Conservation (phyloP, 2,113 vertebrate species). For the Zapus hudsonius region DNA sequence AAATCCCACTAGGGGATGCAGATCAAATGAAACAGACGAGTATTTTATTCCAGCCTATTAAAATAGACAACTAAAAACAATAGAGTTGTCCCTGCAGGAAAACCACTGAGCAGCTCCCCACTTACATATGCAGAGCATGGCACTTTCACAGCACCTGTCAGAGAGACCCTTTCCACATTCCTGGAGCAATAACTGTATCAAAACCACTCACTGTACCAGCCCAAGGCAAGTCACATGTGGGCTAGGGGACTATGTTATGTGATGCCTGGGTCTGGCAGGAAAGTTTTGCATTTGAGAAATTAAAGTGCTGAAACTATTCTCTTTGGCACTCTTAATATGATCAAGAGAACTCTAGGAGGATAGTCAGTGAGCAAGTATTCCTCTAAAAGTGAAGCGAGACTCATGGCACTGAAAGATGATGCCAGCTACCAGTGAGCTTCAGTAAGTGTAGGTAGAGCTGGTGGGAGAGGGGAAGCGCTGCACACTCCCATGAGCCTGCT, state of each 20-base stretch:
- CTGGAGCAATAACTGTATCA: not conserved
- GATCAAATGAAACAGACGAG: constrained; percentile 83
- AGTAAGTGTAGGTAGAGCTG: not conserved
- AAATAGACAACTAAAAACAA: constrained; percentile 83
- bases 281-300: constrained; percentile 33
- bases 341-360: not conserved
- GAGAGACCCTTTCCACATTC: constrained; percentile 35
- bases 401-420: not conserved
- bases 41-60: constrained; percentile 83
- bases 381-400: not conserved
- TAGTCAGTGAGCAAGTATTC: not conserved
- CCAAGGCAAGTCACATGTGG: constrained; percentile 33
- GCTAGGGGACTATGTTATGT: not conserved
- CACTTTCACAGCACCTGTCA: constrained; percentile 64
- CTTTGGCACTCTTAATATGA: constrained; percentile 21
- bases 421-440: not conserved
- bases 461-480: not conserved
- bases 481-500: not conserved
- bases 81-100: constrained; percentile 74
- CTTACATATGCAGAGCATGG: constrained; percentile 57
- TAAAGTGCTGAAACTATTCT: not conserved
- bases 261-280: not conserved
- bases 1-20: constrained; percentile 73
- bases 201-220: constrained; percentile 60
- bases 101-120: constrained; percentile 51